A percentile compares a stretch with the other conserved stretches of the same genome.
Evolutionary conservation across 2,888 invertebrate genomes (phyloP).

Genomic region (Hirudinaria manillensis): DNA sequence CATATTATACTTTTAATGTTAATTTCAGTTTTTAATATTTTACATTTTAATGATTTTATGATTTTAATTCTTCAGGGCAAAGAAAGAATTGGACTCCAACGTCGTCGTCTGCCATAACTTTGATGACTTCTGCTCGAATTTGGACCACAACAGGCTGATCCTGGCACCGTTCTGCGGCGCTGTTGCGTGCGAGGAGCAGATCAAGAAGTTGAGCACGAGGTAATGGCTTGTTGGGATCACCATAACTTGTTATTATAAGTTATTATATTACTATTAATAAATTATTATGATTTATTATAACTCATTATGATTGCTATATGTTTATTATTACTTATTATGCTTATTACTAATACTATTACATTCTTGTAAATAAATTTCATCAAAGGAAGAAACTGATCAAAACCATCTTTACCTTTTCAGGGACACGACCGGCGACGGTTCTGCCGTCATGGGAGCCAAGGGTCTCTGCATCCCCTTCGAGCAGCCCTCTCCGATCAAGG

Average conservation of each 20-base stretch:
- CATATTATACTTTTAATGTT: not conserved
- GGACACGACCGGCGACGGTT: conserved; percentile 66
- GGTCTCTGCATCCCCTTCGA: conserved; percentile 93
- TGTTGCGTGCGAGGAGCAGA: conserved; percentile 80
- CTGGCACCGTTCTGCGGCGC: conserved; percentile 91
- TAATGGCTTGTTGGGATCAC: conserved; percentile 56
- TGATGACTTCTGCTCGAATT: conserved; percentile 69
- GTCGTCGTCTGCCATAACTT: conserved; percentile 69
- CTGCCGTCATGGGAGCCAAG: conserved; percentile 96
- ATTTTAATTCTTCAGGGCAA: conserved; percentile 30
- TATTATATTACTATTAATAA: not conserved
- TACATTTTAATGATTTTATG: not conserved
- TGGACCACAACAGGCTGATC: conserved; percentile 85
- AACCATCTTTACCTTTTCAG: conserved; percentile 56
- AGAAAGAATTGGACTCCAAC: conserved; percentile 68
- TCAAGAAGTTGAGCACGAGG: conserved; percentile 90
- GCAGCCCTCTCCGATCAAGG: conserved; percentile 63
- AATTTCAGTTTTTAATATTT: not conserved
- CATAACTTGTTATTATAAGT: not conserved
- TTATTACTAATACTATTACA: too few species aligned
- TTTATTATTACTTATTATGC: too few species aligned
- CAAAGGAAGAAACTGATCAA: not conserved
- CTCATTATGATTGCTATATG: not conserved
- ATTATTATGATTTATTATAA: too few species aligned
- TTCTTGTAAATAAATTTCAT: too few species aligned